Evolutionary conservation across 2,113 vertebrate genomes (phyloP).

Genomic region (Talpa occidentalis): DNA sequence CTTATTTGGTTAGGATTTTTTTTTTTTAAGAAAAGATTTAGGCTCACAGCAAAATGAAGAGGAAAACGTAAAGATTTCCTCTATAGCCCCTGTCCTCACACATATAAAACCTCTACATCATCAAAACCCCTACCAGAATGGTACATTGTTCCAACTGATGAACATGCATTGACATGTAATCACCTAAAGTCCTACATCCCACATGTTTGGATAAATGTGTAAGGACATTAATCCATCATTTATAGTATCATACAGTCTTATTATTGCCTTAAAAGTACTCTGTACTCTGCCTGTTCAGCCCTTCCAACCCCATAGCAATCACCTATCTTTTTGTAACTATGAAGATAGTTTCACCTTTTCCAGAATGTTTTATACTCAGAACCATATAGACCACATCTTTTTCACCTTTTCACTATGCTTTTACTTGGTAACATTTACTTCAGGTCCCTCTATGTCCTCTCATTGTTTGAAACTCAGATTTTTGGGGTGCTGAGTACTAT

Average conservation of each 20-base stretch:
- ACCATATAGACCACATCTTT: background rate
- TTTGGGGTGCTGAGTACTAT: background rate
- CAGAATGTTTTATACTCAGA: background rate
- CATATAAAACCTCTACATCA: background rate
- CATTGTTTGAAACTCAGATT: background rate
- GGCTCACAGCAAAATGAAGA: background rate
- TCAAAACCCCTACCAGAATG: background rate
- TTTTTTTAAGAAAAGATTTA: background rate
- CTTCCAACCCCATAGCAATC: background rate
- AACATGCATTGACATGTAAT: too few relatives aligned
- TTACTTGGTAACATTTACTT: background rate
- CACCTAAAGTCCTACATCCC: too few relatives aligned
- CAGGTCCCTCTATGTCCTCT: background rate
- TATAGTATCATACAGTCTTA: background rate
- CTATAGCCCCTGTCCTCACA: background rate
- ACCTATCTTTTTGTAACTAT: background rate
- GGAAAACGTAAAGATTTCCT: background rate
- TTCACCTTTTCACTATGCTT: background rate
- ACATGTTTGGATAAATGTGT: too few relatives aligned
- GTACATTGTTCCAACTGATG: background rate
- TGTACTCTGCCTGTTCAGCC: background rate
- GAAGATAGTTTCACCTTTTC: background rate
- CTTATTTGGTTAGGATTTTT: background rate
- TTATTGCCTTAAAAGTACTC: background rate
- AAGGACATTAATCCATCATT: background rate